Evolutionary conservation across 2,888 invertebrate species (phyloP).

Genomic region (Phragmatobia fuliginosa): DNA sequence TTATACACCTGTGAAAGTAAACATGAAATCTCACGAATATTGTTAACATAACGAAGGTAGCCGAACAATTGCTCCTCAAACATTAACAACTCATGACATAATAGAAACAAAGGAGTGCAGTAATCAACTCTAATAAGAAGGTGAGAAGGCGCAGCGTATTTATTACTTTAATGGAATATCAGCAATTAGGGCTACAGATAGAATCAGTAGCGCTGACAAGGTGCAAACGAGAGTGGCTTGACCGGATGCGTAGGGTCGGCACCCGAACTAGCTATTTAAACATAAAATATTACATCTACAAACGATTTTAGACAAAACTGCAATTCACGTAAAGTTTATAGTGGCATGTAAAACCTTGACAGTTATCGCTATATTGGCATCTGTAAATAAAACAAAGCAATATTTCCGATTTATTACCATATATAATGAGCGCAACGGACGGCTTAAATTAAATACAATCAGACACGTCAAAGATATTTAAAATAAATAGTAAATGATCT

Average conservation of each 20-base stretch:
- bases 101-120: slow-evolving; percentile 79
- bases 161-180: slow-evolving; percentile 86
- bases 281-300: slow-evolving; percentile 45
- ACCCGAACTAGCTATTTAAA: slow-evolving; percentile 51
- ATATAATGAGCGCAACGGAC: slow-evolving; percentile 82
- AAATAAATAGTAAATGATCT: slow-evolving; percentile 62
- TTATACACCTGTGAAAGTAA: slow-evolving; percentile 66
- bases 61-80: slow-evolving; percentile 73
- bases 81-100: slow-evolving; percentile 78
- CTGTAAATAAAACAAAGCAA: slow-evolving; percentile 78
- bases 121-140: slow-evolving; percentile 82
- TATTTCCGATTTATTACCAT: slow-evolving; percentile 81
- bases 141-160: slow-evolving; percentile 81
- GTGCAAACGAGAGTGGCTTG: slow-evolving; percentile 83
- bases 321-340: slow-evolving; percentile 52
- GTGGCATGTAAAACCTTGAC: slow-evolving; percentile 45
- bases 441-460: slow-evolving; percentile 84
- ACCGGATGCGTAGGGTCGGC: slow-evolving; percentile 76
- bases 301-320: slow-evolving; percentile 53
- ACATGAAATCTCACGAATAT: slow-evolving; percentile 70
- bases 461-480: slow-evolving; percentile 70
- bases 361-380: slow-evolving; percentile 52
- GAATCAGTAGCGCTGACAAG: slow-evolving; percentile 85
- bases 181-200: slow-evolving; percentile 82
- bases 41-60: slow-evolving; percentile 67